These are phyloP conservation scores for Alectura lathami DNA, from an alignment of 2,113 vertebrate genomes.

Conservation along the genomic window DNA sequence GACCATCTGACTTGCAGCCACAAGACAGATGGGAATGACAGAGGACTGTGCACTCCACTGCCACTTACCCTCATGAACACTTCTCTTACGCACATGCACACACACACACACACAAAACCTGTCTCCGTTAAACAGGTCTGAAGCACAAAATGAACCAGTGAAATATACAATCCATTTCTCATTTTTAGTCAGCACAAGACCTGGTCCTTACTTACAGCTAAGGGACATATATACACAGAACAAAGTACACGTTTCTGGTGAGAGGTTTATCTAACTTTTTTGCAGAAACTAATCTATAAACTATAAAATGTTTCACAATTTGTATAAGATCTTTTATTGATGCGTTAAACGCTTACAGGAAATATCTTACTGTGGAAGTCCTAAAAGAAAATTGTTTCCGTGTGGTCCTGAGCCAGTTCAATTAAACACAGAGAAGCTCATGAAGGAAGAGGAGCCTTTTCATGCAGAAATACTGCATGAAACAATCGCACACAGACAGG, in stretches of 20 bases:
- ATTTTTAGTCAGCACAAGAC: fast-evolving
- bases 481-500: neutral
- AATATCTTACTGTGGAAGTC: neutral
- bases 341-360: neutral
- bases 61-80: neutral
- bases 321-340: neutral
- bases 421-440: neutral
- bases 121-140: neutral
- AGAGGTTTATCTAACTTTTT: neutral
- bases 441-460: neutral
- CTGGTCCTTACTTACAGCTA: neutral
- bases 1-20: neutral
- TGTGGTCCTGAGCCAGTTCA: neutral
- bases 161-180: neutral
- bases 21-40: neutral
- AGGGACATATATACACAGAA: neutral
- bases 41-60: neutral
- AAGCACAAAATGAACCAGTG: neutral
- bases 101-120: neutral
- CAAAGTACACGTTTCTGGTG: fast-evolving
- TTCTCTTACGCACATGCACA: neutral
- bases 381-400: neutral
- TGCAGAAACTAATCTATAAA: neutral
- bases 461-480: neutral
- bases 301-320: neutral